Percentiles rank a stretch among this genome's conserved stretches.
Conservation (phyloP, 2,888 invertebrate genomes). For the Acleris laterana region DNA sequence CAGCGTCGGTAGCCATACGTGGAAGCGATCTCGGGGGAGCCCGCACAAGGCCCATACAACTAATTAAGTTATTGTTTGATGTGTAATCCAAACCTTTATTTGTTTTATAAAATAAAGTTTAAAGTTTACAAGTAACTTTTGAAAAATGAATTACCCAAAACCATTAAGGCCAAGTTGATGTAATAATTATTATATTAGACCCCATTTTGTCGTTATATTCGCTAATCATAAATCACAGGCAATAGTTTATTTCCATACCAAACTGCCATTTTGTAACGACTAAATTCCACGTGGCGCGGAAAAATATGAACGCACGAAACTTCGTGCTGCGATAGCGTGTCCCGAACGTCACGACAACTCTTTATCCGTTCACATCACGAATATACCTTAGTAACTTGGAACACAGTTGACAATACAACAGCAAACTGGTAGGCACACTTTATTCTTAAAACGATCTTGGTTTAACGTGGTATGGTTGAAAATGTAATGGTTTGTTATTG, state of each 20-base stretch:
- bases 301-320: slow-evolving; percentile 73
- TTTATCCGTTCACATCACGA: slow-evolving; percentile 21
- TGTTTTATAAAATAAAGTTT: too few species aligned
- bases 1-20: too few species aligned
- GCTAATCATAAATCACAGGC: slow-evolving; percentile 31
- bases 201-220: neutral
- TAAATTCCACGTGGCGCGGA: slow-evolving; percentile 40
- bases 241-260: slow-evolving; percentile 38
- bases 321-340: slow-evolving; percentile 74
- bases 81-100: too few species aligned
- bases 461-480: slow-evolving; percentile 45
- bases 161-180: too few species aligned
- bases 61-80: too few species aligned
- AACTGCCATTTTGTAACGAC: slow-evolving; percentile 19
- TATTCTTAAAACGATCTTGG: slow-evolving; percentile 39
- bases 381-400: neutral
- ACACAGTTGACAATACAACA: slow-evolving; percentile 10
- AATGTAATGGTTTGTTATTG: slow-evolving; percentile 39
- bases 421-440: neutral
- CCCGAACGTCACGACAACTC: slow-evolving; percentile 37
- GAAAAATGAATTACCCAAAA: too few species aligned
- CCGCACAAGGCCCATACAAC: too few species aligned
- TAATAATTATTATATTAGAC: neutral
- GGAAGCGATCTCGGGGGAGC: too few species aligned
- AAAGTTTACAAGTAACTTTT: too few species aligned